Base-by-base conservation (phyloP, 92 coral and sea anemone genomes). In the Metridium senile region DNA sequence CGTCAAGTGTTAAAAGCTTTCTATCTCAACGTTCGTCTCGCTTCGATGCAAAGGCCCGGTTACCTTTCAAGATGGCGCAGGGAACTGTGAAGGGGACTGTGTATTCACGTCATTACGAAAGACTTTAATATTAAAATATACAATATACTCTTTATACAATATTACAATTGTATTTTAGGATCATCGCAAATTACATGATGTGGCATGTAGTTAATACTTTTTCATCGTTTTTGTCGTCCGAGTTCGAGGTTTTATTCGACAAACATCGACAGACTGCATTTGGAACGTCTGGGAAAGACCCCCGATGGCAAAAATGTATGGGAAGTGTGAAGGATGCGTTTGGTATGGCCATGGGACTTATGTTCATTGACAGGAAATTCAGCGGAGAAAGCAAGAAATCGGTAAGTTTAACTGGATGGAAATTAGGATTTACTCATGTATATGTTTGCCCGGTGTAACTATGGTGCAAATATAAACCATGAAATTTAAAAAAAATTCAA, bases 131-230 rank as follows among this genome's bases (percentile, higher is more conserved):
- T n/a, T n/a, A n/a, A n/a, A n/a, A n/a, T n/a, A n/a, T n/a, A n/a
- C n/a, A n/a, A n/a, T n/a, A n/a, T n/a, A n/a, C n/a, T n/a, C n/a
- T n/a, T n/a, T n/a, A n/a, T n/a, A n/a, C n/a, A n/a, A n/a, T n/a
- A n/a, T n/a, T n/a, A n/a, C n/a, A n/a, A n/a, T 6, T 3, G 22
- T 59, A 19, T 59, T 26, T 27, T 64, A 94, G 98, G 61, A 65
- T 82, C 18, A 45, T 92, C 45, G 96, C 99, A 11, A 96, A 96
- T 82, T 96, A 96, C 69, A 88, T 93, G 83, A 96, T 93, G 99
- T 95, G 99, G 99, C 95, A 87, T 20, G 88, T 96, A 25, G 92
- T 88, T 1, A 53, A 31, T 1, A 76, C 70, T 13, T 84, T 64
- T 59, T 86, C 93, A 21, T 9, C 81, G 0, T 73, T 72, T 16